phyloP scores from a whole-genome alignment of 2,797 vertebrate species.

The Xiphorhynchus erythropygius region DNA sequence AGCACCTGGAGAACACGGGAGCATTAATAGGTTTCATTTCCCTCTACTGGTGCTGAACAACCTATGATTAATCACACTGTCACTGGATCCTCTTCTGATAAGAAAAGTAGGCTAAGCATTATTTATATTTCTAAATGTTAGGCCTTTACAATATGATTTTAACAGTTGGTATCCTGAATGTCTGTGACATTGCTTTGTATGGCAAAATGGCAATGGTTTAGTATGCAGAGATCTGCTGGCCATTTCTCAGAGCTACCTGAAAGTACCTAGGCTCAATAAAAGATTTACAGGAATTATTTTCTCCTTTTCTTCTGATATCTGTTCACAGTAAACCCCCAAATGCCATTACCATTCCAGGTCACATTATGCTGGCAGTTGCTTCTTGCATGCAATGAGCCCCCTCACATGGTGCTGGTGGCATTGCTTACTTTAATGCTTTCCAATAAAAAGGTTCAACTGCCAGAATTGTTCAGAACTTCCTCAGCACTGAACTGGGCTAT shows the following conservation, averaged over 20 bases:
- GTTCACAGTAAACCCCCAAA: background rate
- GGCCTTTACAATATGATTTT: background rate
- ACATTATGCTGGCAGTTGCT: background rate
- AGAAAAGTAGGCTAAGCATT: constrained; percentile 15
- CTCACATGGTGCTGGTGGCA: background rate
- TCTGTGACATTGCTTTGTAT: background rate
- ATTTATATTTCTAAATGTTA: background rate
- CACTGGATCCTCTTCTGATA: background rate
- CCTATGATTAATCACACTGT: constrained; percentile 41
- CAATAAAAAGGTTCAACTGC: background rate
- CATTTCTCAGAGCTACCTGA: background rate
- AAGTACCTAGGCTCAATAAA: background rate
- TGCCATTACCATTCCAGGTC: background rate
- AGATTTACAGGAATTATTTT: background rate
- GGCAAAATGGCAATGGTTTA: background rate
- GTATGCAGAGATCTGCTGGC: background rate
- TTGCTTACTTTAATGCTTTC: background rate
- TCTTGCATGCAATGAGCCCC: rapidly evolving
- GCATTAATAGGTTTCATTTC: background rate
- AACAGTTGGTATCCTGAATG: background rate
- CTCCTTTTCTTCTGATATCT: background rate
- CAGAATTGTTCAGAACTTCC: background rate
- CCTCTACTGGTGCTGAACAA: background rate
- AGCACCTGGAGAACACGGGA: background rate
- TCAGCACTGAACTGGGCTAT: background rate